phyloP scores from a whole-genome alignment of 2,888 invertebrate genomes.

The Pammene fasciana region DNA sequence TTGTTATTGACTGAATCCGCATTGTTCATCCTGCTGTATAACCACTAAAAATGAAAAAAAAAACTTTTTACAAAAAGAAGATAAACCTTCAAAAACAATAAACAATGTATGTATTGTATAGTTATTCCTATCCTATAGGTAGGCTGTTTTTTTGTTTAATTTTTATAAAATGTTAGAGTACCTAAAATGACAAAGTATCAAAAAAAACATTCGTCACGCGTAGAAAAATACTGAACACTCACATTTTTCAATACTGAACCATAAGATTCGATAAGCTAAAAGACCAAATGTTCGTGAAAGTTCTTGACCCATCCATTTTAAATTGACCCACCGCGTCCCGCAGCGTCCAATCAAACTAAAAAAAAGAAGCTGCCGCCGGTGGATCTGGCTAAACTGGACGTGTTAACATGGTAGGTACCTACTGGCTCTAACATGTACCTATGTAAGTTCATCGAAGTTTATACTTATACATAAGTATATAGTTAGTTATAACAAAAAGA shows the following conservation, averaged over 20 bases:
- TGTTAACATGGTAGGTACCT: constrained; percentile 47
- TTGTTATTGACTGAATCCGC: too few species aligned
- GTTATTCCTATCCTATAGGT: too few species aligned
- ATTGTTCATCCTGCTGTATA: too few species aligned
- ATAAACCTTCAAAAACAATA: too few species aligned
- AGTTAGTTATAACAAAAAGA: too few species aligned
- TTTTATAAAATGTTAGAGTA: too few species aligned
- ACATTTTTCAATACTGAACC: neutral
- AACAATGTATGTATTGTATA: too few species aligned
- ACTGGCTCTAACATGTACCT: constrained; percentile 11
- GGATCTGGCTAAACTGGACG: constrained; percentile 54
- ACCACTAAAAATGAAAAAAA: too few species aligned
- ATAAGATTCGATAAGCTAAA: constrained; percentile 18
- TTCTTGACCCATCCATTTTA: constrained; percentile 51
- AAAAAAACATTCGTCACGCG: neutral
- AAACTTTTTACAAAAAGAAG: too few species aligned
- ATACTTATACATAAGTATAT: constrained; percentile 29
- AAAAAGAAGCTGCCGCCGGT: constrained; percentile 51
- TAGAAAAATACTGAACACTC: neutral
- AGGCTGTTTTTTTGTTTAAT: too few species aligned
- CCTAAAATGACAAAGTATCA: too few species aligned
- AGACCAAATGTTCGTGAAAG: constrained; percentile 36
- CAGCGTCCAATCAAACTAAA: constrained; percentile 48
- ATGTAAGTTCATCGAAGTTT: constrained; percentile 10
- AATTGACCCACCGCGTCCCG: constrained; percentile 50